Evolutionary conservation across 2,888 invertebrate genomes (phyloP).

Genomic region (Tupiocoris notatus): DNA sequence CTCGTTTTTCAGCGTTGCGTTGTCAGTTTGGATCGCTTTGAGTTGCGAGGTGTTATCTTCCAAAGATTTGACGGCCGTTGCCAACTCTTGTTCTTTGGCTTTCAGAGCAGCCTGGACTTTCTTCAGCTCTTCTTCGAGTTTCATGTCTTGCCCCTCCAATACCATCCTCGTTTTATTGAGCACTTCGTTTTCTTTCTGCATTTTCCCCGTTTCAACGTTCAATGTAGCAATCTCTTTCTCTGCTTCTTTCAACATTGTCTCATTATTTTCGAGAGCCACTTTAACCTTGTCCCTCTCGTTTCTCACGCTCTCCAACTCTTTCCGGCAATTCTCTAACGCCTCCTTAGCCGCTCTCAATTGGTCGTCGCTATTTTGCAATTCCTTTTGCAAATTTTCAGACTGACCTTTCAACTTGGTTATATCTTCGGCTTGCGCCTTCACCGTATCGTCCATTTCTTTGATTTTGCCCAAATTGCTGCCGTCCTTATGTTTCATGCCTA

Average conservation of each 20-base stretch:
- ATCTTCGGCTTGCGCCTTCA: not conserved
- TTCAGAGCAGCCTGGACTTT: conserved; percentile 1
- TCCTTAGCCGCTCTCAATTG: conserved; percentile 1
- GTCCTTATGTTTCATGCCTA: conserved; percentile 16
- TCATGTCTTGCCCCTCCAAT: conserved; percentile 12
- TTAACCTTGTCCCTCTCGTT: conserved; percentile 11
- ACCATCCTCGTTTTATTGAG: conserved; percentile 8
- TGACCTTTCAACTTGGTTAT: conserved; percentile 32
- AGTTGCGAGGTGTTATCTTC: conserved; percentile 11
- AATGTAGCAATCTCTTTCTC: conserved; percentile 4
- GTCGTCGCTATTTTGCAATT: conserved; percentile 12
- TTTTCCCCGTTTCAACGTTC: conserved; percentile 18
- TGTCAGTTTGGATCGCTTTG: conserved; percentile 41
- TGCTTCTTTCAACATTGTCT: not conserved
- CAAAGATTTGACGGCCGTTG: not conserved
- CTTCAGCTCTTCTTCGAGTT: conserved; percentile 18
- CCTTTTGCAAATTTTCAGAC: not conserved
- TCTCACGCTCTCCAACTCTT: conserved; percentile 11
- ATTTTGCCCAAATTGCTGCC: not conserved
- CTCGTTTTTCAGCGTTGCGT: conserved; percentile 35
- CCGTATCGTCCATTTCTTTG: not conserved
- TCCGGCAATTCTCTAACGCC: conserved; percentile 4
- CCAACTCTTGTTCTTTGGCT: conserved; percentile 9
- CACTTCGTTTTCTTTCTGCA: conserved; percentile 22
- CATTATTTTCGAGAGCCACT: not conserved